Evolutionary conservation across 2,797 vertebrate genomes (phyloP), one percentile per base, ranked within the genome.

Genomic region (Astyanax mexicanus): DNA sequence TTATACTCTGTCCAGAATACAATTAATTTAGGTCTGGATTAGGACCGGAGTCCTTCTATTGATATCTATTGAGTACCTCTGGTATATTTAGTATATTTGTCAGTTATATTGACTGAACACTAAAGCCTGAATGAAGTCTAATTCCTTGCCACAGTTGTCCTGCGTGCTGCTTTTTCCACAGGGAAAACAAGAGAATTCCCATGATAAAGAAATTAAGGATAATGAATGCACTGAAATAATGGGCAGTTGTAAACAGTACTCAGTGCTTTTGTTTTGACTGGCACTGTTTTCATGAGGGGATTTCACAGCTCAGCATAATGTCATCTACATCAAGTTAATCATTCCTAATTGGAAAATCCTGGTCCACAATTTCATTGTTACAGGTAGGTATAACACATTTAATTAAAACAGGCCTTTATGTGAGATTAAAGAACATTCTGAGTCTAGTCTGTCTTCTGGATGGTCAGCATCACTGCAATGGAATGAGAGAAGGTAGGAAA

Each of bases 161-260:
- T 81, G 72, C 78, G 79, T 64, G 38, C 40, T 67, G n/a, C 42
- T 62, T 58, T 69, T 72, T 25, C 67, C 61, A 58, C 57, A 49
- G 71, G 47, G 73, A 69, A 60, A 55, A 21, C 1, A 42, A 66
- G 12, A 58, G 62, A 11, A 69, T 64, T 81, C 78, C 61, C 81
- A 81, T 32, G 81, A 81, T 83, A 81, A 81, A 49, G 49, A 49
- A 68, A 61, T 79, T 77, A 81, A 62, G 55, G 60, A 85, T 79
- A 75, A 85, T 85, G 57, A 80, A 72, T 44, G 70, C 61, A 40
- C 25, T 62, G 74, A 65, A 77, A 75, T 58, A 66, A 68, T 67
- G 54, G 70, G 15, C 54, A 77, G 58, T 73, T 57, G 60, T 65
- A 78, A 75, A 82, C 32, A 75, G 72, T 57, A 49, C 32, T 66